Evolutionary conservation across 1,140 invertebrate species (phyloP), one percentile per base, ranked within the genome.

Genomic region (Neuroterus valhalla): DNA sequence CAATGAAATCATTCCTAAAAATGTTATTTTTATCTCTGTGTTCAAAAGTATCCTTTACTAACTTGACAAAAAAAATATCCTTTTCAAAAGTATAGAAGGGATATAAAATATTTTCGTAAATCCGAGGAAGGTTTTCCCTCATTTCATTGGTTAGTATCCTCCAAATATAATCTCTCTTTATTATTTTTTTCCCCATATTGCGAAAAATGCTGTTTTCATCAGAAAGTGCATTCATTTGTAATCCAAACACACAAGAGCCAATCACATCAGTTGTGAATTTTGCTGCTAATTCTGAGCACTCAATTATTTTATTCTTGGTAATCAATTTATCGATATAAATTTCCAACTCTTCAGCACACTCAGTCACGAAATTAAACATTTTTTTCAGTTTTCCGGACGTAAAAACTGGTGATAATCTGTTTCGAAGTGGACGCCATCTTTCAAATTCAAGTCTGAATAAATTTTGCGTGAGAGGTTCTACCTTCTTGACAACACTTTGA

Each of bases 1-100:
- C 90, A 21, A 93, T 74, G 71, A 92, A 92, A 80, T 93, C 93
- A 66, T 90, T 85, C 14, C 89, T 79, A 0, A 78, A 82, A 0
- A 90, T 78, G 1, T 86, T 86, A 23, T 90, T 89, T 14, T 85
- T 74, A 75, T 91, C 86, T 2, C 92, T 83, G 70, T 91, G 87
- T 14, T 88, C 75, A 14, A 92, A 83, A 1, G 90, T 90, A 6
- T 90, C 84, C 14, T 79, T 80, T 8, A 92, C 83, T 0, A 90
- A 77, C 0, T 80, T 80, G 0, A 88, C 78, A 74, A 92, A 92
- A 77, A 92, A 92, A 0, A 84, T 72, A 44, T 86, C 83, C 1
- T 89, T 82, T 21, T 86, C 76, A 48, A 84, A 78, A 17, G 72
- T 69, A 55, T 81, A 70, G 42, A 79, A 50, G 19, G 77, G 72